phyloP scores from a whole-genome alignment of 2,888 invertebrate genomes.

The Epiperipatus broadwayi region DNA sequence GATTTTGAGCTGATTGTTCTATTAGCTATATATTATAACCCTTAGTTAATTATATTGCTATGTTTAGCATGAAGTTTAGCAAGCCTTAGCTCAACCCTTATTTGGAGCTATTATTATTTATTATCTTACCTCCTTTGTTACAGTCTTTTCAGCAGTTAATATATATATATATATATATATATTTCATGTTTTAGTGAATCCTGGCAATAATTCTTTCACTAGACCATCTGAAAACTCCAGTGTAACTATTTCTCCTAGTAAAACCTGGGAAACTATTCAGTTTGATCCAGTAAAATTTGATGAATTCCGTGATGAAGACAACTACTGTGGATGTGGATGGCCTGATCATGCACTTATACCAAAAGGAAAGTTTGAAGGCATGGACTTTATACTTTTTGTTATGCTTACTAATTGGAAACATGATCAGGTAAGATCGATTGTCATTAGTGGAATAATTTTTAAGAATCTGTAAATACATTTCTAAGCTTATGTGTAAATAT shows the following conservation, averaged over 20 bases:
- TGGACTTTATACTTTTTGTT: constrained; percentile 46
- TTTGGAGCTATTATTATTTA: too few relatives aligned
- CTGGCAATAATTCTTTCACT: constrained; percentile 38
- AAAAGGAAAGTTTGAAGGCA: constrained; percentile 46
- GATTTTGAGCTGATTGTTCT: too few relatives aligned
- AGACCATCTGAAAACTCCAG: constrained; percentile 49
- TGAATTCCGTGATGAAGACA: constrained; percentile 41
- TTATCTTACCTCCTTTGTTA: too few relatives aligned
- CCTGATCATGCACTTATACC: constrained; percentile 60
- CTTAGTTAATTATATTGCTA: too few relatives aligned
- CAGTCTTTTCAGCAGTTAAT: too few relatives aligned
- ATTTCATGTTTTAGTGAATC: constrained; percentile 34
- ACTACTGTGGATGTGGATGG: constrained; percentile 76
- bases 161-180: too few relatives aligned
- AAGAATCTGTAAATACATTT: too few relatives aligned
- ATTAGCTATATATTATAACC: too few relatives aligned
- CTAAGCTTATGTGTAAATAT: too few relatives aligned
- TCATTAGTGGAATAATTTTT: background rate
- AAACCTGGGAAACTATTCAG: constrained; percentile 53
- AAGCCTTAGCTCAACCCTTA: too few relatives aligned
- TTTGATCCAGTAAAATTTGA: constrained; percentile 23
- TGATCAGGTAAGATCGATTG: constrained; percentile 38
- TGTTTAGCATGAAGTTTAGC: too few relatives aligned
- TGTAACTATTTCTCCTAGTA: constrained; percentile 61
- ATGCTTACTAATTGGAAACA: constrained; percentile 54